Evolutionary conservation across 2,113 vertebrate species (phyloP), one percentile per base, ranked within the genome.

Genomic region (Calyptomena viridis): DNA sequence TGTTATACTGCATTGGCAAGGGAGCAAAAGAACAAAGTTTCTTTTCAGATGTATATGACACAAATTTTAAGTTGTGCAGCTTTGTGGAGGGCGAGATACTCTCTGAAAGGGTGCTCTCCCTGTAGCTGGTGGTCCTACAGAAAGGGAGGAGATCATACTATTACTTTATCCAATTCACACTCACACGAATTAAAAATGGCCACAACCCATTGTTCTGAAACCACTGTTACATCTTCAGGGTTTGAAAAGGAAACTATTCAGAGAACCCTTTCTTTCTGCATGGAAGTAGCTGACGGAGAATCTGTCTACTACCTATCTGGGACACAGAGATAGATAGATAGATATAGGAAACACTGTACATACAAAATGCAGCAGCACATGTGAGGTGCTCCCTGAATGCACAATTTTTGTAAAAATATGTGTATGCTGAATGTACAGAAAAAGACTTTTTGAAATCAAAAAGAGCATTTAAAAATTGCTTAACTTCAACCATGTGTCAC

Each of bases 381-480:
- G 6, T 2, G 0, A 19, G 62, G 33, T 50, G 37, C 23, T 75
- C 31, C 16, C 56, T 52, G 15, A 83, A 27, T 67, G 50, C 72
- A 28, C 33, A 33, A 5, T 62, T 78, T 66, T 77, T 90, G 47
- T 80, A 23, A 66, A 63, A 76, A 49, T 55, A 24, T 5, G 9
- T 25, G 21, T 25, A 1, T 35, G 44, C 40, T 46, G 8, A 19
- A 24, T 72, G 76, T 56, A 5, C 31, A 25, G 24, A 49, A 56
- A 68, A 40, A 53, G 68, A 73, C 87, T 95, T 92, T 76, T 72
- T 92, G 90, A 94, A 97, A 89, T 96, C 88, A 96, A 94, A 96
- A 96, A 69, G 77, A 88, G 44, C 87, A 87, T 96, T 98, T 97
- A 97, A 95, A 95, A 97, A 95, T 75, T 68, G 68, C 90, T 89